Percentiles rank a stretch among this genome's conserved stretches.
These are phyloP conservation scores for Lymantria dispar DNA, from an alignment of 2,888 invertebrate genomes.

Conservation along the genomic window DNA sequence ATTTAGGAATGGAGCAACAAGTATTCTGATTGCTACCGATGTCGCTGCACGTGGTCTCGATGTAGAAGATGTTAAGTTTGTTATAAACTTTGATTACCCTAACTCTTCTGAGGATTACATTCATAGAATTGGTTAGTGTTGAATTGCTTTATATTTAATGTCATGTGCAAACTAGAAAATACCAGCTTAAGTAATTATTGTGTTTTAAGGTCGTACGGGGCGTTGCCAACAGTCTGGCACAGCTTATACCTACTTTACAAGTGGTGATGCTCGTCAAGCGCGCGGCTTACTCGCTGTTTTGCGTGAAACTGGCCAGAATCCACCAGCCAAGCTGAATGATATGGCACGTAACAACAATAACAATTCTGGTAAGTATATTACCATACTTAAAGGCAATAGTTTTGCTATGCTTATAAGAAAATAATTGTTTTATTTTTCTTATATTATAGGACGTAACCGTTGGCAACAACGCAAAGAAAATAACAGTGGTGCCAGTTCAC, in stretches of 20 bases:
- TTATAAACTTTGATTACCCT: constrained; percentile 98
- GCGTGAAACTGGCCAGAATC: constrained; percentile 95
- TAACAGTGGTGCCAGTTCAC: constrained; percentile 74
- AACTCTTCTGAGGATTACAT: constrained; percentile 99
- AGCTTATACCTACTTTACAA: constrained; percentile 98
- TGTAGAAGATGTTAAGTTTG: constrained; percentile 98
- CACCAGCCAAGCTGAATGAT: constrained; percentile 90
- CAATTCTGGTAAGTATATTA: constrained; percentile 60
- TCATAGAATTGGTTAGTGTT: constrained; percentile 90
- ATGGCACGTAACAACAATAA: constrained; percentile 84
- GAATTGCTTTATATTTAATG: neutral
- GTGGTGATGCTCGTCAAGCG: constrained; percentile 94
- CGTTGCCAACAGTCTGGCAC: constrained; percentile 96
- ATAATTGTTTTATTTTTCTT: neutral
- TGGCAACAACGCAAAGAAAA: constrained; percentile 85
- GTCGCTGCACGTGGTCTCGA: constrained; percentile 95
- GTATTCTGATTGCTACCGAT: constrained; percentile 96
- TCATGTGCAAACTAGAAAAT: neutral
- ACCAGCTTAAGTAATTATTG: neutral
- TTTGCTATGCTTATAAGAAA: neutral
- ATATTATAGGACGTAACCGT: constrained; percentile 74
- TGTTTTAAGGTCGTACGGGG: constrained; percentile 88
- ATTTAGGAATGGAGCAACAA: constrained; percentile 93
- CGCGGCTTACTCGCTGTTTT: constrained; percentile 95
- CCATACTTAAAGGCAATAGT: neutral